Base-by-base conservation (phyloP, 1,140 invertebrate genomes). In the Mamestra configurata region DNA sequence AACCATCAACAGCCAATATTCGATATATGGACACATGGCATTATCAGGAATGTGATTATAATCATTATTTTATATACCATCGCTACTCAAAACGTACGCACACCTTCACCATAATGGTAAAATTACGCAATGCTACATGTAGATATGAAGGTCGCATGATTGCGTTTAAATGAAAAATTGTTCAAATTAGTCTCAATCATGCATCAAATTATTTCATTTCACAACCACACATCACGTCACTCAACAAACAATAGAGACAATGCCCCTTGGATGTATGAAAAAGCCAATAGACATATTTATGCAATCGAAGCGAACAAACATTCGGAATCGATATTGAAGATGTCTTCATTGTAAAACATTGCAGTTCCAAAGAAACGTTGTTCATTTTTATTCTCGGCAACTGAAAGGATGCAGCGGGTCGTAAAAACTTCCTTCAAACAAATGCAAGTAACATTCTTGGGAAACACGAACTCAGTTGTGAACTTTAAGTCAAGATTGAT, bases 91-190 rank as follows among this genome's bases (percentile, higher is more conserved):
- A 59, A 6, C n/a, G 51, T 37, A 55, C 31, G 18, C 37, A 27
- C 13, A 40, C 20, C 20, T 24, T 10, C 20, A 43, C 24, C 24
- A 20, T 35, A 18, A 22, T 53, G 27, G 59, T 43, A 61, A 72
- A 68, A 79, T 77, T 73, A 27, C 57, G 37, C 68, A 78, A 81
- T 49, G 4, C n/a, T 61, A 43, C 22, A 40, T 71, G 49, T 37
- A 73, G 22, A 61, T 71, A 75, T 46, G 81, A 79, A 83, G 81
- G 84, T 66, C 70, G 51, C 4, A 68, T 40, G 77, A 84, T 85
- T 83, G 79, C 77, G 78, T 61, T 43, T 40, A 78, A 79, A 85
- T 85, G 79, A 83, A 85, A 85, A 85, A 85, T 85, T 85, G 78
- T 59, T 76, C 49, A 80, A 81, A 83, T 85, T 83, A 85, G 49